A percentile compares a stretch with the other conserved stretches of the same genome.
phyloP scores from a whole-genome alignment of 2,888 invertebrate genomes.

The Nowickia ferox region DNA sequence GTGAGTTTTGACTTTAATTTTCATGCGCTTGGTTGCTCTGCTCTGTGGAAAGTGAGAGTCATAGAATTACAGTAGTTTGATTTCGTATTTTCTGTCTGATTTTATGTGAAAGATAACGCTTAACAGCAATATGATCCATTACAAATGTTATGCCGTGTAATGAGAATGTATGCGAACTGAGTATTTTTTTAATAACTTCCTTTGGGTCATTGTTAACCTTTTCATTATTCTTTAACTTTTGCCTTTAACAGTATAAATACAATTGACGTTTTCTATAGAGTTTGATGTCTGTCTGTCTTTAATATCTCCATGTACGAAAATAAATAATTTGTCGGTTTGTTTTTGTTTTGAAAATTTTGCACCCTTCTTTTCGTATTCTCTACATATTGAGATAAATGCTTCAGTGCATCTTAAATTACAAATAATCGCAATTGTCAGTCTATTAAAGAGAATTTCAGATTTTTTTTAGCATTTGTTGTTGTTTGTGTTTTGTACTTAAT shows the following conservation, averaged over 20 bases:
- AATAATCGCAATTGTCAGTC: slow-evolving; percentile 79
- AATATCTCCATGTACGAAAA: slow-evolving; percentile 29
- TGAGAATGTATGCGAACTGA: not conserved
- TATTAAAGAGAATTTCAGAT: slow-evolving; percentile 56
- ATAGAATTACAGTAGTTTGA: slow-evolving; percentile 57
- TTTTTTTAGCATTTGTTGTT: slow-evolving; percentile 36
- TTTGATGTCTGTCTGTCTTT: slow-evolving; percentile 14
- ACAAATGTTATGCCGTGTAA: slow-evolving; percentile 33
- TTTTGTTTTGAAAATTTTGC: slow-evolving; percentile 19
- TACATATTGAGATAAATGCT: slow-evolving; percentile 77
- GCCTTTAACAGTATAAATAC: slow-evolving; percentile 66
- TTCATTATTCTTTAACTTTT: slow-evolving; percentile 69
- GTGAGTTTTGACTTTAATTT: slow-evolving; percentile 79
- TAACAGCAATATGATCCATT: slow-evolving; percentile 72
- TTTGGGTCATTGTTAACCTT: slow-evolving; percentile 66
- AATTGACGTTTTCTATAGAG: slow-evolving; percentile 61
- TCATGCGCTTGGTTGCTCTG: slow-evolving; percentile 40
- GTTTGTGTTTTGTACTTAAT: slow-evolving; percentile 39
- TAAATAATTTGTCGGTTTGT: slow-evolving; percentile 29
- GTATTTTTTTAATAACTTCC: slow-evolving; percentile 29
- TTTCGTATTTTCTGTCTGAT: slow-evolving; percentile 71
- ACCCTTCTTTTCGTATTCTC: slow-evolving; percentile 67
- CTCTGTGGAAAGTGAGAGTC: slow-evolving; percentile 13
- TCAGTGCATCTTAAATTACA: slow-evolving; percentile 82
- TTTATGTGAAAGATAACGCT: slow-evolving; percentile 78